Evolutionary conservation across 2,888 invertebrate species (phyloP).

Genomic region (Anodontia alba): DNA sequence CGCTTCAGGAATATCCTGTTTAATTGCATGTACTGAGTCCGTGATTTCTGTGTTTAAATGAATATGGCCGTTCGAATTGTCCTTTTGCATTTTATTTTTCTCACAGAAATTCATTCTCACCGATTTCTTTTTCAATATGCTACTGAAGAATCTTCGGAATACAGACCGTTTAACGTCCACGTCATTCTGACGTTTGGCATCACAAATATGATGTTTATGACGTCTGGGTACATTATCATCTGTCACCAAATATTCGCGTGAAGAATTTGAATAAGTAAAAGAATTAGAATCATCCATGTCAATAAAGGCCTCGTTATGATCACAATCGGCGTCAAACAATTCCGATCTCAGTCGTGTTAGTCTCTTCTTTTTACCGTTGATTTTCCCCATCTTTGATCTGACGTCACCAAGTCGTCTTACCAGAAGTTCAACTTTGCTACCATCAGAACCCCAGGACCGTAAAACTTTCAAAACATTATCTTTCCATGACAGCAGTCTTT

Average conservation of each 20-base stretch:
- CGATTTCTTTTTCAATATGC: neutral
- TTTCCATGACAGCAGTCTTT: conserved; percentile 15
- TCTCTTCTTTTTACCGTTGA: neutral
- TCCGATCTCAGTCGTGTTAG: neutral
- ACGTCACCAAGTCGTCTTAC: conserved; percentile 6
- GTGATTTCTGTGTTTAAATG: neutral
- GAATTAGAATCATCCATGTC: neutral
- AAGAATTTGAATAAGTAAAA: neutral
- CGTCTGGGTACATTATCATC: neutral
- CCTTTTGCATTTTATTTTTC: neutral
- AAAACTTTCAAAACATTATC: conserved; percentile 28
- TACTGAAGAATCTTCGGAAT: neutral
- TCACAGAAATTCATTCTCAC: neutral
- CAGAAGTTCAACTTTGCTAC: neutral
- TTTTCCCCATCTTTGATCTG: conserved; percentile 28
- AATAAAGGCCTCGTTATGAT: neutral
- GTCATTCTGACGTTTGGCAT: neutral
- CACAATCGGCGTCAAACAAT: neutral
- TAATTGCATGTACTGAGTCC: neutral
- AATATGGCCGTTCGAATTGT: neutral
- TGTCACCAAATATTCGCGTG: neutral
- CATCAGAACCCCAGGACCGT: conserved; percentile 21
- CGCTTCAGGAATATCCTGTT: neutral
- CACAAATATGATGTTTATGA: no score
- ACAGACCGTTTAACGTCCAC: neutral